Evolutionary conservation across 2,888 invertebrate species (phyloP).

Genomic region (Parascotia fuliginaria): DNA sequence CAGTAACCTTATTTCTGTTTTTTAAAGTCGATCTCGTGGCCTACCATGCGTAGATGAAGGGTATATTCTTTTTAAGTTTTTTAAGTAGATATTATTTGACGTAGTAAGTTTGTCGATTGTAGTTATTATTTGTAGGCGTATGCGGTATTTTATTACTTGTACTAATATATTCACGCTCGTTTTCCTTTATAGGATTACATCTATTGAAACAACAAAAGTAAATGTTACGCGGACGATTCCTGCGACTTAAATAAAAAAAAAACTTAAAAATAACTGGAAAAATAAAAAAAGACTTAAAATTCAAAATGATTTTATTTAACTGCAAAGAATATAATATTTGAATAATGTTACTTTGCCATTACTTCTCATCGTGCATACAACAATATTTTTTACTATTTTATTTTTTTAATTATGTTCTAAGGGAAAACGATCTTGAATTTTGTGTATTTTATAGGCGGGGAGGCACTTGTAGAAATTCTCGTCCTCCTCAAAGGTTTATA

Average conservation of each 20-base stretch:
- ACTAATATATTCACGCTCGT: conserved; percentile 17
- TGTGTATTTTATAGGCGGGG: conserved; percentile 22
- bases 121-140: background rate
- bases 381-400: background rate
- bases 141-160: background rate
- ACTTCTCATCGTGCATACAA: conserved; percentile 11
- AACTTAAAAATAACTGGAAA: background rate
- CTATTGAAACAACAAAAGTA: background rate
- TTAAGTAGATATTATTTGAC: background rate
- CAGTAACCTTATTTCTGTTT: background rate
- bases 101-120: background rate
- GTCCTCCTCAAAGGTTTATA: conserved; percentile 12
- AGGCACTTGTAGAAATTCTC: conserved; percentile 7
- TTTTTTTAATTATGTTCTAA: conserved; percentile 3
- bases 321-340: too few relatives aligned
- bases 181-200: conserved; percentile 10
- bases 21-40: background rate
- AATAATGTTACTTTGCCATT: background rate
- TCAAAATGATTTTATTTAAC: too few relatives aligned
- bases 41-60: background rate
- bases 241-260: background rate
- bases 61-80: background rate
- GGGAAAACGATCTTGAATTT: conserved; percentile 32
- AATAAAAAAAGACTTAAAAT: background rate
- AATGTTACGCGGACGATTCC: background rate